Conservation (phyloP, 2,113 vertebrate genomes). For the Sinocyclocheilus grahami region DNA sequence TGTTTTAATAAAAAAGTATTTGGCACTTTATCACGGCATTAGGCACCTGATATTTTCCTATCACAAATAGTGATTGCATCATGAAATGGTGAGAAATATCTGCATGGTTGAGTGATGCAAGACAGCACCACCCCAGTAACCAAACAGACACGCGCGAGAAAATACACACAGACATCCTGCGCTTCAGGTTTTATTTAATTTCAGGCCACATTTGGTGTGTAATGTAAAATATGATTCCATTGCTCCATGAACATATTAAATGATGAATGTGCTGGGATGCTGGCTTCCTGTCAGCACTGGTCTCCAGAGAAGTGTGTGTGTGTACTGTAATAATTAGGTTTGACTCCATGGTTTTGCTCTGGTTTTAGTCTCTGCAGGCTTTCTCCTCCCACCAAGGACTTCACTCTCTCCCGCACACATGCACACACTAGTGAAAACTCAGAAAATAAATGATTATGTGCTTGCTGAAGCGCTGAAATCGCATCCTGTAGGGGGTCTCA, state of each 20-base stretch:
- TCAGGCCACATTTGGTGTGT: conserved; percentile 33
- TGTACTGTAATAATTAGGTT: conserved; percentile 29
- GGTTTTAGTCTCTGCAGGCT: conserved; percentile 37
- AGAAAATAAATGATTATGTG: conserved; percentile 2
- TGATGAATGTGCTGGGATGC: conserved; percentile 16
- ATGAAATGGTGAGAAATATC: background rate
- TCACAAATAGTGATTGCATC: background rate
- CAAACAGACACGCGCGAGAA: background rate
- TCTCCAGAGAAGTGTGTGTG: conserved; percentile 25
- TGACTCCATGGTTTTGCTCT: conserved; percentile 41
- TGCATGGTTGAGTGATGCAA: background rate
- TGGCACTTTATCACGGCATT: no score
- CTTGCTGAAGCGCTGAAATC: background rate
- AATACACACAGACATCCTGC: background rate
- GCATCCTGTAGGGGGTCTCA: background rate
- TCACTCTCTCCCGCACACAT: conserved; percentile 36
- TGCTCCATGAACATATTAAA: conserved; percentile 14
- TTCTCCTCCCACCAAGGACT: conserved; percentile 40
- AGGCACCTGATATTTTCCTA: background rate
- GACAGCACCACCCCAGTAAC: background rate
- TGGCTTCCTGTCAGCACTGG: background rate
- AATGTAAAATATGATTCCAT: conserved; percentile 27
- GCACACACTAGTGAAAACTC: background rate
- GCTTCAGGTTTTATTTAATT: conserved; percentile 19
- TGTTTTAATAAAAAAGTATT: no score